Evolutionary conservation across 2,888 invertebrate species (phyloP), one percentile per base, ranked within the genome.

Genomic region (Catocala fraxini): DNA sequence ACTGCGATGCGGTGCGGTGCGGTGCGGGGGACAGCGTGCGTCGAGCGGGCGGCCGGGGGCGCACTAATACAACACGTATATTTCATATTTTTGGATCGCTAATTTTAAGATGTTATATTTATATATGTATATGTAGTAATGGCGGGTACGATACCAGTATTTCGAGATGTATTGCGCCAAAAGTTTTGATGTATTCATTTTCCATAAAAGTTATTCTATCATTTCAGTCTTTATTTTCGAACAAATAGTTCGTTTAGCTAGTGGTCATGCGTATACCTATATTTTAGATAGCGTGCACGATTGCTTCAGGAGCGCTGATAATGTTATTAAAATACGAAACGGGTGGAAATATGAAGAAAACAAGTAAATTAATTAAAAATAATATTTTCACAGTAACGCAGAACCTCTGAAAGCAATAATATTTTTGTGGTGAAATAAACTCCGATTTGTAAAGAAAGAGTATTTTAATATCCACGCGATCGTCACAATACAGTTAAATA

Each of bases 61-160:
- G 92, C 90, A 87, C 89, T 88, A 88, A 90, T 87, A 91, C 91
- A 89, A 90, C 89, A 89, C 91, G 93, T 92, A 94, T 93, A 94
- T 93, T 94, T 94, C 92, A 92, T 94, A 94, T 94, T 94, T 94
- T 94, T 94, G 94, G 94, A 94, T 93, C 89, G 93, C 94, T 94
- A 93, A 93, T 93, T 93, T 94, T 94, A 94, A 93, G 94, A 94
- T 91, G 92, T 93, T 94, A 93, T 93, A 94, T 94, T 94, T 94
- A 93, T 92, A 93, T 93, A 93, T 94, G 89, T 93, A 93, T 92
- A 93, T 91, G 93, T 93, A 93, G 93, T 89, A 83, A 87, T 85
- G 93, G 94, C 93, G 93, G 83, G 88, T 93, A 92, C 93, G 84
- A 86, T 84, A 84, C 85, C 92, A 93, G 92, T 93, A 93, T 93